phyloP scores from a whole-genome alignment of 2,113 vertebrate genomes.

The Sterrhoptilus dennistouni region DNA sequence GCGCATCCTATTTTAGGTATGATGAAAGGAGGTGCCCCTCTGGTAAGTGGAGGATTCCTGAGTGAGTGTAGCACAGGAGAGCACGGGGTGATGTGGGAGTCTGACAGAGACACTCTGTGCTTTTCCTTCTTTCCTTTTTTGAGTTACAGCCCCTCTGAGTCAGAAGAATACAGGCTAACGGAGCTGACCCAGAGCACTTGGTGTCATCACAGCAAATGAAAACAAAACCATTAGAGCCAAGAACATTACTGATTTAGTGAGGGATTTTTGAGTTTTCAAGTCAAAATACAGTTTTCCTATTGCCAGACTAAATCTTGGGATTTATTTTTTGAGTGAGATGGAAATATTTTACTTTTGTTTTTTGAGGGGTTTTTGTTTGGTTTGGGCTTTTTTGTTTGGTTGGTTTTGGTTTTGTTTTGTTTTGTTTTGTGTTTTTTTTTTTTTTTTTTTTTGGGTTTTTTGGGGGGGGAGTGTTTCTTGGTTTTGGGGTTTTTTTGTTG shows the following conservation, averaged over 20 bases:
- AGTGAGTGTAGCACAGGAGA: background rate
- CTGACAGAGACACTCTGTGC: background rate
- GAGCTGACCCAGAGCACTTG: background rate
- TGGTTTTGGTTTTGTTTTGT: no score
- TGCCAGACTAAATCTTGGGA: background rate
- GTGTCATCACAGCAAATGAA: background rate
- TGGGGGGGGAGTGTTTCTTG: background rate
- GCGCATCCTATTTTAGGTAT: rapidly evolving
- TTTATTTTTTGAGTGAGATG: background rate
- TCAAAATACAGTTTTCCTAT: background rate
- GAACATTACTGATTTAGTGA: background rate
- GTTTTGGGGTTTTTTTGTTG: background rate
- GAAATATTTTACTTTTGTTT: background rate
- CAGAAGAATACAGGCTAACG: background rate
- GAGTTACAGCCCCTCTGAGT: background rate
- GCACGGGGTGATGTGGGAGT: background rate
- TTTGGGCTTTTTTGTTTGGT: background rate
- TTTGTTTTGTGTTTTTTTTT: no score
- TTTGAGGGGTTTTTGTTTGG: no score
- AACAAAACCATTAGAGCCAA: background rate
- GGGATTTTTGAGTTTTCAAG: background rate
- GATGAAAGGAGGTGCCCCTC: background rate
- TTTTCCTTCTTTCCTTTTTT: background rate
- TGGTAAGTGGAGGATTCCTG: background rate
- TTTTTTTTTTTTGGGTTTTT: no score